These are phyloP conservation scores for Paedocypris sp. DNA, from an alignment of 2,113 vertebrate genomes.

Conservation along the genomic window DNA sequence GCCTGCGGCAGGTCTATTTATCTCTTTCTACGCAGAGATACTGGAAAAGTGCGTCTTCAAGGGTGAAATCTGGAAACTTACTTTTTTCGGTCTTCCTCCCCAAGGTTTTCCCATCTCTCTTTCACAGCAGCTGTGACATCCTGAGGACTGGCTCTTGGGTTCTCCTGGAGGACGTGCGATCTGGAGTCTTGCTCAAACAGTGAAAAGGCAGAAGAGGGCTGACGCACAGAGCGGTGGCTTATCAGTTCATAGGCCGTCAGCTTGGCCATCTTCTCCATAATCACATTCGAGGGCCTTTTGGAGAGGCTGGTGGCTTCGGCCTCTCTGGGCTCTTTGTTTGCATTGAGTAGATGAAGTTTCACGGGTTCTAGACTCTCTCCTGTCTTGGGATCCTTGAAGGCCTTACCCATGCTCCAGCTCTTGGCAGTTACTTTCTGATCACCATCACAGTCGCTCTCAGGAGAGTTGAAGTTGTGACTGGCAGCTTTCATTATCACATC, in stretches of 20 bases:
- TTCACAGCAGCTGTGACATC: constrained; percentile 63
- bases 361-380: constrained; percentile 72
- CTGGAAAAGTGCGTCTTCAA: constrained; percentile 57
- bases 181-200: constrained; percentile 74
- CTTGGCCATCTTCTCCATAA: constrained; percentile 69
- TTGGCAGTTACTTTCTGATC: constrained; percentile 59
- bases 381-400: constrained; percentile 47
- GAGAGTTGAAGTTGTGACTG: neutral
- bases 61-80: constrained; percentile 73
- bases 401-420: constrained; percentile 75
- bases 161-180: constrained; percentile 64
- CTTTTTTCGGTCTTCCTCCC: constrained; percentile 73
- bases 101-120: constrained; percentile 76
- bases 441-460: neutral
- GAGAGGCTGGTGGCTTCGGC: constrained; percentile 29
- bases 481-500: constrained; percentile 19
- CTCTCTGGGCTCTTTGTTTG: neutral
- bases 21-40: constrained; percentile 38
- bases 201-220: constrained; percentile 69
- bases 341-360: constrained; percentile 55
- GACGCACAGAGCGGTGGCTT: constrained; percentile 66
- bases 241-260: constrained; percentile 83
- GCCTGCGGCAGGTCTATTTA: constrained; percentile 38
- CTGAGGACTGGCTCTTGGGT: constrained; percentile 63
- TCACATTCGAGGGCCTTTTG: constrained; percentile 58